Evolutionary conservation across 2,888 invertebrate species (phyloP).

Genomic region (Pogonocherus hispidulus): DNA sequence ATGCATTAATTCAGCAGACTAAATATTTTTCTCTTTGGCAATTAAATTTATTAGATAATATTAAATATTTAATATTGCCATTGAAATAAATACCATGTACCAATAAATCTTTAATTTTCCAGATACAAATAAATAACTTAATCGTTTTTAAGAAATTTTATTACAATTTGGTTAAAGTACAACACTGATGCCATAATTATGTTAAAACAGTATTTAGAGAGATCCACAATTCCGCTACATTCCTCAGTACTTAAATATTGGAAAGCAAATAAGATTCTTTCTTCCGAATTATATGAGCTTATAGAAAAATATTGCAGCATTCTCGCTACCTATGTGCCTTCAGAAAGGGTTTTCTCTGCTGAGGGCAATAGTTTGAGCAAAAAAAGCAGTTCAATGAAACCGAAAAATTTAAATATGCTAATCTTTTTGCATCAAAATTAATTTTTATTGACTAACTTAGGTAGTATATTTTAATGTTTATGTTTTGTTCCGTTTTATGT

Average conservation of each 20-base stretch:
- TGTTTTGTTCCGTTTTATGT: neutral
- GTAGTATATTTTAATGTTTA: neutral
- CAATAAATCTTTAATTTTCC: too few species aligned
- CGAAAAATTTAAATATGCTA: conserved; percentile 8
- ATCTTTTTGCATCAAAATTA: conserved; percentile 1
- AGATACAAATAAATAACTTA: too few species aligned
- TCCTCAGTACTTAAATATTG: conserved; percentile 1
- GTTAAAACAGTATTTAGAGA: neutral
- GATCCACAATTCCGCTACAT: neutral
- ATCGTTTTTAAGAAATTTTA: too few species aligned
- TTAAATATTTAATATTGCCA: too few species aligned
- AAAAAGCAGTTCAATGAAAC: neutral
- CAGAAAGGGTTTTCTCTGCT: neutral
- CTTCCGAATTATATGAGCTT: neutral
- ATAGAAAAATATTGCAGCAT: neutral
- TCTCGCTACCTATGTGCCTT: neutral
- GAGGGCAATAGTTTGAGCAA: neutral
- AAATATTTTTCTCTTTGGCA: too few species aligned
- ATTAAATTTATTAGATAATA: too few species aligned
- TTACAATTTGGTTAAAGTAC: too few species aligned
- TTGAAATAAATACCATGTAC: too few species aligned
- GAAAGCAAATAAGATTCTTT: neutral
- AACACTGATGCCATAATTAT: conserved; percentile 2
- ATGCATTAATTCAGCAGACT: too few species aligned
- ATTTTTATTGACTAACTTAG: neutral